phyloP scores from a whole-genome alignment of 35 echinoderm and acorn worm genomes.

The Amphiura filiformis region DNA sequence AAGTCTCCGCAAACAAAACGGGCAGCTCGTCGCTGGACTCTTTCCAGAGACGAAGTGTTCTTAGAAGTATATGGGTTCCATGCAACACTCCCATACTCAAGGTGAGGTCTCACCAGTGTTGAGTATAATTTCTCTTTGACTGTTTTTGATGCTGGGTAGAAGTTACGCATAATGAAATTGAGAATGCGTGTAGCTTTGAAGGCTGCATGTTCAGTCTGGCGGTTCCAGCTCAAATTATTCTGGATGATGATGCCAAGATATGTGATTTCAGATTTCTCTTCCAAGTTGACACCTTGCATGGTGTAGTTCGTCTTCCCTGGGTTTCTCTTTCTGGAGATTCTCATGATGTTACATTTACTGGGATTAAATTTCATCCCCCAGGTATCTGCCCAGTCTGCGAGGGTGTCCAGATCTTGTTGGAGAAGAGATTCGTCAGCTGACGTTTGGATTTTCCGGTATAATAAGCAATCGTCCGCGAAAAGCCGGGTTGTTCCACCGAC shows the following conservation, averaged over 20 bases:
- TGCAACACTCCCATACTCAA: slow-evolving; percentile 17
- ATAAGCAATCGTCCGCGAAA: slow-evolving; percentile 38
- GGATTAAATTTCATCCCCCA: slow-evolving; percentile 46
- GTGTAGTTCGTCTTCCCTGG: slow-evolving; percentile 26
- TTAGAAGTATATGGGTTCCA: slow-evolving; percentile 34
- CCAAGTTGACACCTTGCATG: slow-evolving; percentile 16
- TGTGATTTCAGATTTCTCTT: slow-evolving; percentile 26
- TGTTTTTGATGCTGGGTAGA: slow-evolving; percentile 24
- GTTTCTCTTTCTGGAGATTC: slow-evolving; percentile 35
- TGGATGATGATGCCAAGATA: slow-evolving; percentile 46
- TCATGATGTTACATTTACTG: slow-evolving; percentile 36
- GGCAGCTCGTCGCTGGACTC: slow-evolving; percentile 20
- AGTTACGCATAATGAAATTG: slow-evolving; percentile 14
- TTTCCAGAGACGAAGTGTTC: slow-evolving; percentile 18
- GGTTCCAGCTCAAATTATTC: slow-evolving; percentile 21
- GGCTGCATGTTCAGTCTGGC: slow-evolving; percentile 2
- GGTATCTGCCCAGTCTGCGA: slow-evolving; percentile 14
- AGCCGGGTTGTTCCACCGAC: slow-evolving; percentile 9
- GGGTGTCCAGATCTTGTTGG: slow-evolving; percentile 24
- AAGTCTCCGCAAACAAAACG: neutral
- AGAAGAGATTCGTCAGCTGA: neutral
- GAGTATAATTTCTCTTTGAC: slow-evolving; percentile 20
- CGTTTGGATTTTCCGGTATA: slow-evolving; percentile 20
- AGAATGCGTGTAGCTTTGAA: neutral
- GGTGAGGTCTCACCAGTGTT: neutral